Base-by-base conservation (phyloP, 2,113 vertebrate species). In the Eublepharis macularius region DNA sequence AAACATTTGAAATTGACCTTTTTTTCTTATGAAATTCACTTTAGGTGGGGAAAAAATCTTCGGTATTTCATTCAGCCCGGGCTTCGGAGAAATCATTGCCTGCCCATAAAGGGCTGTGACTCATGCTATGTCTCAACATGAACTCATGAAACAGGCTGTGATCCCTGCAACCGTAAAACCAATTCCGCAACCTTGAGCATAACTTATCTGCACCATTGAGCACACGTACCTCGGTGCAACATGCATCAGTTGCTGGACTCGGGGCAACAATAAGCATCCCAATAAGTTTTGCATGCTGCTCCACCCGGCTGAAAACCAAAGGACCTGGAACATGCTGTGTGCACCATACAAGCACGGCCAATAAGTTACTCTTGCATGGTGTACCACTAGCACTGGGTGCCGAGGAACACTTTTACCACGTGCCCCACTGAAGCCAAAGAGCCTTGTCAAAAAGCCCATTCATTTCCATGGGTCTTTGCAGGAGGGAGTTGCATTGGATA, bases 261-360 rank as follows among this genome's bases (percentile, higher is more conserved):
- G 11, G 32, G 6, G 21, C 13, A 32, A 73, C 32, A 60, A 17
- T 7, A 29, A 72, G 32, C 36, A 79, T 1, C 65, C 57, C 57
- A 57, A 43, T 8, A 17, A 8, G 36, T 73, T 80, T n/a, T 51
- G n/a, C 57, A 63, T 19, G 65, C 12, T 47, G 36, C 10, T 26
- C 7, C 34, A 24, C 29, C 14, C 36, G 29, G n/a, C 74, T 77
- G 76, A 87, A 69, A 60, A 47, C 5, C 7, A 6, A 34, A 13
- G 0, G 72, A 36, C 49, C 2, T 0, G 39, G 19, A 17, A 36
- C 43, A 84, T 54, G 43, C 0, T 0, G 26, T 43, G 54, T 21
- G 1, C 51, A 6, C 10, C n/a, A 17, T 16, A 69, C 2, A 1
- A 3, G 34, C 36, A 34, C 6, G 6, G 76, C 4, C 32, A 32